Evolutionary conservation across 2,113 vertebrate species (phyloP).

Genomic region (Calypte anna): DNA sequence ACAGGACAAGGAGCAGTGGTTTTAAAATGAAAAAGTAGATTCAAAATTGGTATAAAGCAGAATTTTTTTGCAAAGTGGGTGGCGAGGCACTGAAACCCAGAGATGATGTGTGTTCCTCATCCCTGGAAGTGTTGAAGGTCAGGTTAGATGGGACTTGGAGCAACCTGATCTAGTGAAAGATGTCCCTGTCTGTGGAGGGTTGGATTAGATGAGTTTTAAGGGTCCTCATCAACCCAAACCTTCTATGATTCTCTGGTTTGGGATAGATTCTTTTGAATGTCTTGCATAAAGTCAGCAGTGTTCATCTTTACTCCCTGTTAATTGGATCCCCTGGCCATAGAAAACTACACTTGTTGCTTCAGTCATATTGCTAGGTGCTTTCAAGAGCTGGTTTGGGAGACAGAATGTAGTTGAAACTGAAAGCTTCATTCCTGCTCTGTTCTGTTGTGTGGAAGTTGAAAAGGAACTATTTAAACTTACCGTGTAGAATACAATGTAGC

Average conservation of each 20-base stretch:
- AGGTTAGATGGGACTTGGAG: neutral
- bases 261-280: neutral
- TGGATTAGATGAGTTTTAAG: neutral
- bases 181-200: too few species aligned
- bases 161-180: too few species aligned
- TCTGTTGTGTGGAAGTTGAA: too few species aligned
- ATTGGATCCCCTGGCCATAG: neutral
- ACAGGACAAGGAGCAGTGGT: neutral
- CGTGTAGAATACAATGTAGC: neutral
- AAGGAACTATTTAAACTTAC: neutral
- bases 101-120: neutral
- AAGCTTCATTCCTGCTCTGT: neutral
- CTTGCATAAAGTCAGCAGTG: neutral
- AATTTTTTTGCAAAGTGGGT: neutral
- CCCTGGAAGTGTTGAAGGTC: neutral
- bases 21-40: neutral
- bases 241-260: neutral
- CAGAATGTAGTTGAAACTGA: neutral
- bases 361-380: neutral
- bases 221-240: neutral
- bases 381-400: neutral
- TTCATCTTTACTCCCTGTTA: neutral
- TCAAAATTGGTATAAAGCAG: neutral
- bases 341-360: neutral
- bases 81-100: neutral